A percentile compares a stretch with the other conserved stretches of the same genome.
phyloP scores from a whole-genome alignment of 2,113 vertebrate species.

The Corvus hawaiiensis region DNA sequence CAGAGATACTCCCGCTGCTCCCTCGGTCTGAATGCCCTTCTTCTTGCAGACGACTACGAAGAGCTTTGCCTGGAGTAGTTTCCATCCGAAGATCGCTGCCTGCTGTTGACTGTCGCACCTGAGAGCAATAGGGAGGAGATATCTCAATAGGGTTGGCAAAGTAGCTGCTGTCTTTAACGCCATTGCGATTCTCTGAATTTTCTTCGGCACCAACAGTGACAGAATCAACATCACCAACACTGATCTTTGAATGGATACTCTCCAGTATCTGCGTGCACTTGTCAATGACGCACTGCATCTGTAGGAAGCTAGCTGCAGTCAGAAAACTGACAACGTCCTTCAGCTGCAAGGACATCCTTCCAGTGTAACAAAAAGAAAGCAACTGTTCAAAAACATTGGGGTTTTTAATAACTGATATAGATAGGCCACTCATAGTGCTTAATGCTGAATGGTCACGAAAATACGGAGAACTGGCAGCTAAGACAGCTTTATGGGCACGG shows the following conservation, averaged over 20 bases:
- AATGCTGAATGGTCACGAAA: conserved; percentile 97
- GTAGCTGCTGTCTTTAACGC: conserved; percentile 86
- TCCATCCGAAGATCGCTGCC: conserved; percentile 79
- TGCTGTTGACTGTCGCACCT: conserved; percentile 74
- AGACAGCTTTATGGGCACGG: conserved; percentile 94
- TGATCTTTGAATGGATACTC: conserved; percentile 97
- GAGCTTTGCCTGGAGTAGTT: conserved; percentile 68
- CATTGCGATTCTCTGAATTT: conserved; percentile 78
- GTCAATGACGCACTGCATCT: conserved; percentile 98
- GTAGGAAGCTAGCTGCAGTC: conserved; percentile 96
- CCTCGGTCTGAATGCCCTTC: conserved; percentile 94
- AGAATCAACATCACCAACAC: conserved; percentile 78
- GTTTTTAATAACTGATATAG: conserved; percentile 97
- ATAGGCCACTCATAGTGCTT: conserved; percentile 98
- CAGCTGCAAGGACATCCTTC: conserved; percentile 94
- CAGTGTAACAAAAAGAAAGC: conserved; percentile 97
- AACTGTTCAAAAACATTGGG: conserved; percentile 97
- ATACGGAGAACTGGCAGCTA: conserved; percentile 96
- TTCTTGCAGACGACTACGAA: conserved; percentile 79
- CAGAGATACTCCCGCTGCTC: conserved; percentile 90
- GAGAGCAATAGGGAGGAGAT: conserved; percentile 91
- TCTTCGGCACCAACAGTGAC: conserved; percentile 84
- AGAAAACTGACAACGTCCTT: conserved; percentile 98
- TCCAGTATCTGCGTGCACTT: conserved; percentile 98
- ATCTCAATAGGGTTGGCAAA: conserved; percentile 96